phyloP scores from a whole-genome alignment of 2,888 invertebrate genomes.

The Muscina levida region DNA sequence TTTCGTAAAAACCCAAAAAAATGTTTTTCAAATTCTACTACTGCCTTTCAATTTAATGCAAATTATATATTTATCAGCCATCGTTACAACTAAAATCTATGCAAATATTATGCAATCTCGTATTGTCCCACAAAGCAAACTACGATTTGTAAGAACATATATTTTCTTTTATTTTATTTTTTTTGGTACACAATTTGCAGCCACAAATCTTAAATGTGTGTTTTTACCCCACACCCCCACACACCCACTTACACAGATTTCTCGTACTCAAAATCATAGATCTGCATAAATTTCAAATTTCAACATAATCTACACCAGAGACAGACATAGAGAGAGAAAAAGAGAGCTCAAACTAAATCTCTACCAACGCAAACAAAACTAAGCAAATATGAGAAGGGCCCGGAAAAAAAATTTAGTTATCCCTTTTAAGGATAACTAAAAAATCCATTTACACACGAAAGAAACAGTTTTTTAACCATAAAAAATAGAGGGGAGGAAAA shows the following conservation, averaged over 20 bases:
- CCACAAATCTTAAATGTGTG: too few species aligned
- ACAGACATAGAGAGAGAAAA: too few species aligned
- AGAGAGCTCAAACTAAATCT: background rate
- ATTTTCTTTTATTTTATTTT: too few species aligned
- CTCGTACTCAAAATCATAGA: background rate
- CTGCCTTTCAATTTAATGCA: constrained; percentile 33
- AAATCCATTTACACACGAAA: too few species aligned
- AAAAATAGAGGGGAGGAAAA: too few species aligned
- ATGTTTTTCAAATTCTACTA: too few species aligned
- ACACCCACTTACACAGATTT: background rate
- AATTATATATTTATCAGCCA: background rate
- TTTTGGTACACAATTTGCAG: constrained; percentile 6
- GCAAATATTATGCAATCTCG: constrained; percentile 27
- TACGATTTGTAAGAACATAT: too few species aligned
- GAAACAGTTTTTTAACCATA: too few species aligned
- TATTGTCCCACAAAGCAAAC: constrained; percentile 14
- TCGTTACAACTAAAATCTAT: constrained; percentile 13
- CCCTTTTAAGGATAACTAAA: too few species aligned
- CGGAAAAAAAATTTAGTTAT: too few species aligned
- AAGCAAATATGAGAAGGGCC: background rate
- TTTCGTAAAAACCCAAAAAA: too few species aligned
- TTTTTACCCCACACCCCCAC: too few species aligned
- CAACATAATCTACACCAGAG: constrained; percentile 22
- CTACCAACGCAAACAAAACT: background rate
- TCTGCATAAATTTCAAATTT: constrained; percentile 28